Percentiles rank a stretch among this genome's conserved stretches.
These are phyloP conservation scores for Berghia stephanieae DNA, from an alignment of 1,140 invertebrate genomes.

Conservation along the genomic window DNA sequence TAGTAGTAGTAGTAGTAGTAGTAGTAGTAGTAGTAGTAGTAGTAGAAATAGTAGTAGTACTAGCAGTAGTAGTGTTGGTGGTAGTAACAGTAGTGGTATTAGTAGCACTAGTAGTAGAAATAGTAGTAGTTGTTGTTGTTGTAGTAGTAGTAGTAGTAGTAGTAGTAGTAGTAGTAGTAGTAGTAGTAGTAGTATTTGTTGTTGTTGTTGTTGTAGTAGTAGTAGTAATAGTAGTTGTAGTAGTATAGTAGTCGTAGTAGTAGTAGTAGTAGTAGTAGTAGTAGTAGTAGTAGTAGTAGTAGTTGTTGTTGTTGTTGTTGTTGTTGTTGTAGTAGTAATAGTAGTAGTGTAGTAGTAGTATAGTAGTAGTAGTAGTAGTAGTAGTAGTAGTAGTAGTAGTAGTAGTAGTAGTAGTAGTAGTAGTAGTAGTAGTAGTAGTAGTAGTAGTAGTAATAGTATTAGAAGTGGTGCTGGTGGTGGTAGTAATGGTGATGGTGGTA, in stretches of 20 bases:
- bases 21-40: slow-evolving; percentile 1
- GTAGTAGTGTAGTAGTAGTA: too few relatives aligned
- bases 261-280: slow-evolving; percentile 1
- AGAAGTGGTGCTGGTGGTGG: background rate
- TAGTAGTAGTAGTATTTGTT: too few relatives aligned
- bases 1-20: slow-evolving; percentile 1
- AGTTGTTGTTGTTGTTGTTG: slow-evolving; percentile 2
- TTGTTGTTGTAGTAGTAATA: background rate
- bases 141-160: slow-evolving; percentile 1
- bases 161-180: slow-evolving; percentile 2
- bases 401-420: slow-evolving; percentile 2
- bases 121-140: too few relatives aligned
- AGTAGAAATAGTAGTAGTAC: too few relatives aligned
- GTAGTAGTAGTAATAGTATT: too few relatives aligned
- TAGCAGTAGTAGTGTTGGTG: too few relatives aligned
- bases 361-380: too few relatives aligned
- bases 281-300: slow-evolving; percentile 2
- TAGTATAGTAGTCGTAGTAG: too few relatives aligned
- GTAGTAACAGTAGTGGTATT: too few relatives aligned
- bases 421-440: background rate
- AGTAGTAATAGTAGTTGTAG: too few relatives aligned
- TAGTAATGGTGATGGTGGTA: background rate
- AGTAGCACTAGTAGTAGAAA: too few relatives aligned
- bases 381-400: background rate
- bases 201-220: too few relatives aligned